Conservation (phyloP, 2,797 vertebrate genomes). For the Leptatherina wallacei region DNA sequence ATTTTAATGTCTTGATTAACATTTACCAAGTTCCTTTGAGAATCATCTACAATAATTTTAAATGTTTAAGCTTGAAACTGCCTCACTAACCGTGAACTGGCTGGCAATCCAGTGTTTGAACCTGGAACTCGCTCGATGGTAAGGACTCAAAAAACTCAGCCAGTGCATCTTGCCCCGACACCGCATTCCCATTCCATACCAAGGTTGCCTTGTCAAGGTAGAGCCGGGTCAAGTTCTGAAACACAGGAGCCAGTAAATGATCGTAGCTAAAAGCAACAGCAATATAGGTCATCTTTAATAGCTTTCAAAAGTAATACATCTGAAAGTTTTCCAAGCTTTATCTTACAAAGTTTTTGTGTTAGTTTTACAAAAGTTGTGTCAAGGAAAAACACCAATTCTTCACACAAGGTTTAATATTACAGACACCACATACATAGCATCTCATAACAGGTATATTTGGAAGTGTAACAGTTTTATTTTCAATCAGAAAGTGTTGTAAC, state of each 20-base stretch:
- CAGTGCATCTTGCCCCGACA: slow-evolving; percentile 91
- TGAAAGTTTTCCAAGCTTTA: too few species aligned
- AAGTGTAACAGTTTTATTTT: too few species aligned
- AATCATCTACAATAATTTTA: not conserved
- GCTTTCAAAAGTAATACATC: not conserved
- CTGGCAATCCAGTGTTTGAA: slow-evolving; percentile 94
- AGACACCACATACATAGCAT: too few species aligned
- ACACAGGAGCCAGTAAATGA: not conserved
- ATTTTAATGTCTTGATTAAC: not conserved
- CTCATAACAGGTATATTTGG: too few species aligned
- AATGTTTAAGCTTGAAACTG: not conserved
- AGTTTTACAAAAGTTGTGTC: too few species aligned
- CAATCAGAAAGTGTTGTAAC: too few species aligned
- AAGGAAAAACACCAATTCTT: too few species aligned
- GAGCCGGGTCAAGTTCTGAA: slow-evolving; percentile 89
- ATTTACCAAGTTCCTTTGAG: not conserved
- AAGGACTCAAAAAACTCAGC: slow-evolving; percentile 95
- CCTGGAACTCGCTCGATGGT: slow-evolving; percentile 95
- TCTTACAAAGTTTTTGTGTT: too few species aligned
- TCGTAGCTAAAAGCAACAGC: not conserved
- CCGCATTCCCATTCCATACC: slow-evolving; percentile 95
- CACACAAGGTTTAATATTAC: too few species aligned
- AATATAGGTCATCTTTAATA: not conserved
- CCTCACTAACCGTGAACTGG: slow-evolving; percentile 89
- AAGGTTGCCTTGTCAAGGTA: slow-evolving; percentile 95